Evolutionary conservation across 1,140 invertebrate genomes (phyloP), one percentile per base, ranked within the genome.

Genomic region (Drosophila dunni): DNA sequence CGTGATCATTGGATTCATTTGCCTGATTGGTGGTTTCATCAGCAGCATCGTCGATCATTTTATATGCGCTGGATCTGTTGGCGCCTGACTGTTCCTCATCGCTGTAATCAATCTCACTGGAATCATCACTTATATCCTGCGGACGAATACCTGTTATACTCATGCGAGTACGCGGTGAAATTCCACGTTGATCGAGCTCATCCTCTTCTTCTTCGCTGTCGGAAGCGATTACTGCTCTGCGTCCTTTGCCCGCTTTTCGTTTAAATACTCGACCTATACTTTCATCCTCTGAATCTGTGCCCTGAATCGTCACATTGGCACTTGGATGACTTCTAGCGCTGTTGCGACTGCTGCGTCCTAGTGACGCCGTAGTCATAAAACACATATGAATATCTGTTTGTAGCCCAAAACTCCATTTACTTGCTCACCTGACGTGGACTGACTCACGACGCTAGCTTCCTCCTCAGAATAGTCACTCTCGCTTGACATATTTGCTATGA

Each of bases 141-240:
- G 89, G 91, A 6, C 91, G 73, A 7, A 92, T 62, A 6, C 91
- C 91, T 0, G 91, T 92, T 6, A 92, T 92, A 40, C 91, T 92
- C 89, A 91, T 92, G 0, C 91, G 82, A 6, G 91, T 92, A 48
- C 78, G 64, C 17, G 91, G 91, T 2, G 91, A 92, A 0, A 92
- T 17, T 0, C 77, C 83, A 0, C 73, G 78, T 17, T 73, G 58
- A 15, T 92, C 90, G 9, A 85, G 11, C 29, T 92, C 83, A 7
- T 91, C 82, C 11, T 91, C 82, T 11, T 91, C 88, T 3, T 92
- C 80, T 8, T 91, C 82, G 17, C 71, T 74, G 4, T 90, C 81
- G 0, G 84, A 80, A 10, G 38, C 7, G 2, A 86, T 51, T 7
- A 51, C 15, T 3, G 11, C 38, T 4, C 45, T 3, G 17, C 45